A percentile compares a stretch with the other conserved stretches of the same genome.
Conservation (phyloP, 2,113 vertebrate species). For the Sialia sialis region DNA sequence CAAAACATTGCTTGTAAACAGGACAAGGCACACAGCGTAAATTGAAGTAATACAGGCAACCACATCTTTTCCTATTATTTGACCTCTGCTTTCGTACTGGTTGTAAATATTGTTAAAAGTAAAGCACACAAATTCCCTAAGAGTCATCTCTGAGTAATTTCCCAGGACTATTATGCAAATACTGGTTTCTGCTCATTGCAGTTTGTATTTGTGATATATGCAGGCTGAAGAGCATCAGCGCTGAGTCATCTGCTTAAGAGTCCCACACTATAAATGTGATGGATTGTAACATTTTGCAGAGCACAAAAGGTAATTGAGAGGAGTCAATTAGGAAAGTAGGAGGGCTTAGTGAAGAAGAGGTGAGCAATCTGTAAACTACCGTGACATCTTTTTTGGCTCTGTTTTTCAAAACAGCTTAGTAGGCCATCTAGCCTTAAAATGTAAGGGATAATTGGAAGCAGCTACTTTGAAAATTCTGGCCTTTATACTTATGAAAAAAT, state of each 20-base stretch:
- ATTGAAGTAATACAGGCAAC: not conserved
- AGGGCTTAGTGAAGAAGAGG: not conserved
- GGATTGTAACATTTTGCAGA: slow-evolving; percentile 33
- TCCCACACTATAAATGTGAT: slow-evolving; percentile 29
- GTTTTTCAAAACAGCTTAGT: not conserved
- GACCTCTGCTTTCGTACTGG: not conserved
- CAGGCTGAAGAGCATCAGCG: not conserved
- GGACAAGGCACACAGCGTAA: not conserved
- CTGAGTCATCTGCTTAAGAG: slow-evolving; percentile 47
- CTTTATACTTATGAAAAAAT: not conserved
- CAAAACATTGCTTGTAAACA: not conserved
- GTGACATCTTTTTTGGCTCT: not conserved
- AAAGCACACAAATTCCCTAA: not conserved
- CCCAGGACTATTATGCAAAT: slow-evolving; percentile 25
- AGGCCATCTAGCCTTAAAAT: not conserved
- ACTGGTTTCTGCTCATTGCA: not conserved
- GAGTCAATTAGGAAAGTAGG: slow-evolving; percentile 50
- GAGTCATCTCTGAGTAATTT: slow-evolving; percentile 20
- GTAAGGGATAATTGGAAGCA: not conserved
- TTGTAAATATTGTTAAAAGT: not conserved
- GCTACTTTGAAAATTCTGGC: not conserved
- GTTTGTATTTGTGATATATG: not conserved
- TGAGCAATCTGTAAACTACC: slow-evolving; percentile 1
- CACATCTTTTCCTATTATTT: not conserved
- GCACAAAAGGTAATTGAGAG: slow-evolving; percentile 44